Evolutionary conservation across 2,888 invertebrate genomes (phyloP), one percentile per base, ranked within the genome.

Genomic region (Cecidostiba fungosa): DNA sequence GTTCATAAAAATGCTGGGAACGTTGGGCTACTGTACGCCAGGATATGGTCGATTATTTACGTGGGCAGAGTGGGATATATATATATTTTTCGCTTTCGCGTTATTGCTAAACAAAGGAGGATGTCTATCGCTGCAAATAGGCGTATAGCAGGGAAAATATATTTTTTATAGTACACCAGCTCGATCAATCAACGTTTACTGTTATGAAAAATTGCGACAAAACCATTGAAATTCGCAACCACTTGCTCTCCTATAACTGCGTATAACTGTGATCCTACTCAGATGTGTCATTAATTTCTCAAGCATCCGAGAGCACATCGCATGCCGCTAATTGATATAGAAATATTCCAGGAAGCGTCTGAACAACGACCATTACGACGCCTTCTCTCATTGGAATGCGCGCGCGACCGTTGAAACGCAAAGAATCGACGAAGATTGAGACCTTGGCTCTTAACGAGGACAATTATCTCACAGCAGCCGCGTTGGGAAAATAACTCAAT

Each of bases 341-440:
- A 79, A 50, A 70, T 14, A 69, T 47, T 78, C 26, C 26, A 62
- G 47, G 47, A 81, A 80, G 26, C 54, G 32, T 4, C 19, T 39
- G 19, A 23, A 23, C 29, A n/a, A 82, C 50, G 43, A 69, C 43
- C 43, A 43, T 66, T n/a, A 43, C 16, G 23, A 16, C 36, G n/a
- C 26, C n/a, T 59, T 36, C 23, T 72, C 59, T 72, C 0, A 19
- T 19, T 16, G 29, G 29, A 82, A 82, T 76, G 10, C 32, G 23
- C 29, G 72, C 59, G 80, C 39, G 10, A 74, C 12, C 23, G 29
- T 16, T 23, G 43, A 32, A 72, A 47, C 29, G 70, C 8, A 39
- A 54, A 26, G 43, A 62, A 78, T 78, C 36, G 47, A 16, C 36
- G 59, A 43, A 72, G 73, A 84, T 84, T 84, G 78, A 79, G 78